Conservation (phyloP, 2,888 invertebrate species). For the Branchinecta sandiegonensis region DNA sequence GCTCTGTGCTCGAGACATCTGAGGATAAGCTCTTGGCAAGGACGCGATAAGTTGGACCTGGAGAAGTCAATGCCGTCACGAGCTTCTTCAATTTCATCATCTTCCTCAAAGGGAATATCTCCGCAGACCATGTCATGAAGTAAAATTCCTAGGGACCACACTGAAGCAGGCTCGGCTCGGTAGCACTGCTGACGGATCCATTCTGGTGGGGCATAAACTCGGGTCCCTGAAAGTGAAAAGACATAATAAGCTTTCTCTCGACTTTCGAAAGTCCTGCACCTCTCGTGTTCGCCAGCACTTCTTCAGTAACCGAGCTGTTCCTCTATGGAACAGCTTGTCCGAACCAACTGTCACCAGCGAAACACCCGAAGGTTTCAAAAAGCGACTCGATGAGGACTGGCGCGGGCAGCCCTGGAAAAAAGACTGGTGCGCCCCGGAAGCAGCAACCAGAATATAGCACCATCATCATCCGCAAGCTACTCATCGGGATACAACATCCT, state of each 20-base stretch:
- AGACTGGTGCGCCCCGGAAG: too few species aligned
- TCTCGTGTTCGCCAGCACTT: too few species aligned
- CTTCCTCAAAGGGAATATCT: constrained; percentile 41
- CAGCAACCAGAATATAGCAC: too few species aligned
- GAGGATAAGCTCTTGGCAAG: constrained; percentile 41
- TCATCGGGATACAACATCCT: too few species aligned
- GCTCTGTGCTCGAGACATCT: constrained; percentile 40
- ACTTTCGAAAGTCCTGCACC: too few species aligned
- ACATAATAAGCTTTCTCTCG: background rate
- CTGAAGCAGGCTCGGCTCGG: constrained; percentile 38
- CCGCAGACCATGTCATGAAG: constrained; percentile 42
- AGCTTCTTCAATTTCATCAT: constrained; percentile 35
- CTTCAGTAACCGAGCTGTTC: too few species aligned
- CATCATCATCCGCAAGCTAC: too few species aligned
- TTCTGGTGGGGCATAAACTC: constrained; percentile 43
- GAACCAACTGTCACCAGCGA: too few species aligned
- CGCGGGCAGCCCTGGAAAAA: too few species aligned
- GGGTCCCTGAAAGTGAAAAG: constrained; percentile 35
- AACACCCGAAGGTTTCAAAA: too few species aligned
- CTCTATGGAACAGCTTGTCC: too few species aligned
- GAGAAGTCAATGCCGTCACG: constrained; percentile 21
- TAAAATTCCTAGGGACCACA: constrained; percentile 42
- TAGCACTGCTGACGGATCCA: constrained; percentile 39
- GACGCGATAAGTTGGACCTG: constrained; percentile 27
- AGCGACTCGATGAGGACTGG: too few species aligned